Conservation (phyloP, 2,113 vertebrate species). For the Vulpes vulpes region DNA sequence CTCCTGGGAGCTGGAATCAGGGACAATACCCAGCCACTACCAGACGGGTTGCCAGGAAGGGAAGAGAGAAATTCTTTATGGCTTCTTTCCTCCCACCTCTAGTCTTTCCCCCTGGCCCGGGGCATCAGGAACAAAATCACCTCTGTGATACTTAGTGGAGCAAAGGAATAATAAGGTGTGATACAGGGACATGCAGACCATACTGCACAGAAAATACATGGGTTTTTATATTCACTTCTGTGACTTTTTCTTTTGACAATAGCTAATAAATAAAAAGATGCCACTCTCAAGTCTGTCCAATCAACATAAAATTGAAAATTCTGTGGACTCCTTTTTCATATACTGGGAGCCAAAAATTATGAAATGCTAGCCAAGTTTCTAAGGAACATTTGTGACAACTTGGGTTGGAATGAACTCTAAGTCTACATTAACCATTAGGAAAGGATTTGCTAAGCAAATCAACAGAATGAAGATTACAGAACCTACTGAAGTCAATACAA, state of each 20-base stretch:
- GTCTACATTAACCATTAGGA: neutral
- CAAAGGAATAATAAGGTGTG: fast-evolving
- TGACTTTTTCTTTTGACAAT: neutral
- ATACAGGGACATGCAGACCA: neutral
- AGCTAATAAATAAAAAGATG: neutral
- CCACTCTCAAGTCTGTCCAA: neutral
- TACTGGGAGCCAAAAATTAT: neutral
- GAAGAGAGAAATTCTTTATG: neutral
- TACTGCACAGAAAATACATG: neutral
- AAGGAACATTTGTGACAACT: neutral
- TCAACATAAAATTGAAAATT: neutral
- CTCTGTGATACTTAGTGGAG: neutral
- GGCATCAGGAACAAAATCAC: neutral
- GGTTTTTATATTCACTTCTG: neutral
- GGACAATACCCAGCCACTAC: neutral
- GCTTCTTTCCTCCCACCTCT: neutral
- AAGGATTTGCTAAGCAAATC: constrained; percentile 46
- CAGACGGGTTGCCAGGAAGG: neutral
- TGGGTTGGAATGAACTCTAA: neutral
- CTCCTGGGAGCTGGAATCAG: neutral
- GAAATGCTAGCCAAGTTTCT: neutral
- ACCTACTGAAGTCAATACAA: neutral
- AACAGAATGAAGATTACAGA: constrained; percentile 29
- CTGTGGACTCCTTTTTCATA: neutral
- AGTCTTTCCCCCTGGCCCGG: neutral